These are phyloP conservation scores for Osmoderma eremita DNA, from an alignment of 2,888 invertebrate genomes.

Conservation along the genomic window DNA sequence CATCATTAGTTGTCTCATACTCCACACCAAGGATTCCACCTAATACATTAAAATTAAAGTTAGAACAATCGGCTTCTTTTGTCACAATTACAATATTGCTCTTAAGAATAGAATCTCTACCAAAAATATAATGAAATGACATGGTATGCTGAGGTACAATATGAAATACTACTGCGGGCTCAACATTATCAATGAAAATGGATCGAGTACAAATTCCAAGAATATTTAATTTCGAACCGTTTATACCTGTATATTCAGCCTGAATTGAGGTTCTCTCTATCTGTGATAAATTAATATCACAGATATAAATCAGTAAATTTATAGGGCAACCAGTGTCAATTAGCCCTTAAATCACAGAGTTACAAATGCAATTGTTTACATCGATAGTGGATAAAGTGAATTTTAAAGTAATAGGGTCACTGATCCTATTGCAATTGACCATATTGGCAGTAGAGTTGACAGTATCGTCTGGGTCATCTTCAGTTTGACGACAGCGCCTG, in stretches of 20 bases:
- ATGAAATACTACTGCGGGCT: not conserved
- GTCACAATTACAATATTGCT: slow-evolving; percentile 14
- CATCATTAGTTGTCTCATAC: slow-evolving; percentile 3
- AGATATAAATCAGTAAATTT: not conserved
- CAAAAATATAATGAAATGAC: slow-evolving; percentile 2
- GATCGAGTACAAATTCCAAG: slow-evolving; percentile 1
- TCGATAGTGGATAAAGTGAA: slow-evolving; percentile 6
- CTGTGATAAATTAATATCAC: slow-evolving; percentile 17
- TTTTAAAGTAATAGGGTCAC: slow-evolving; percentile 18
- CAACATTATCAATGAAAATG: slow-evolving; percentile 20
- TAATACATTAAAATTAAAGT: slow-evolving; percentile 19
- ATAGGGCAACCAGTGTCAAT: slow-evolving; percentile 15
- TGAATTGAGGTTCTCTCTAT: slow-evolving; percentile 4
- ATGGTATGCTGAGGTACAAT: not conserved
- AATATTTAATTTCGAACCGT: slow-evolving; percentile 4
- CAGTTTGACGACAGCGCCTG: not conserved
- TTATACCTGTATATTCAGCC: slow-evolving; percentile 5
- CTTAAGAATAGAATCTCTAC: slow-evolving; percentile 16
- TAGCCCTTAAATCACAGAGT: slow-evolving; percentile 3
- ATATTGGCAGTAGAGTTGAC: slow-evolving; percentile 12
- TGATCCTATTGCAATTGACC: slow-evolving; percentile 10
- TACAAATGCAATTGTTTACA: slow-evolving; percentile 9
- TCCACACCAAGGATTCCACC: slow-evolving; percentile 1
- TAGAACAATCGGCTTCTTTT: slow-evolving; percentile 14
- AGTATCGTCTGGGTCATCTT: slow-evolving; percentile 1